A percentile compares a stretch with the other conserved stretches of the same genome.
These are phyloP conservation scores for Rhorus exstirpatorius DNA, from an alignment of 2,888 invertebrate genomes.

Conservation along the genomic window DNA sequence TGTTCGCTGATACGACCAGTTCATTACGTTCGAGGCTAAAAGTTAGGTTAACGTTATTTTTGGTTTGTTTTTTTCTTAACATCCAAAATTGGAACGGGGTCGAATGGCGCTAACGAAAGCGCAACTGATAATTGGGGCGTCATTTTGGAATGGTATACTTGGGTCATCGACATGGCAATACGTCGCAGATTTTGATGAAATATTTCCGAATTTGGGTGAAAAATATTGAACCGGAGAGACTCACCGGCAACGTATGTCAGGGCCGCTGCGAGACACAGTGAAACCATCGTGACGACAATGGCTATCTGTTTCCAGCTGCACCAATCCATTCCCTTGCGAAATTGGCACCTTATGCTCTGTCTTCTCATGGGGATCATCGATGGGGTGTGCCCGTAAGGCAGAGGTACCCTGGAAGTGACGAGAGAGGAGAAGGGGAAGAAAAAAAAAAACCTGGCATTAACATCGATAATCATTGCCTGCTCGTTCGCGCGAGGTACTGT, in stretches of 20 bases:
- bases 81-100: not conserved
- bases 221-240: no score
- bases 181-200: no score
- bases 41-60: slow-evolving; percentile 79
- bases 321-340: slow-evolving; percentile 94
- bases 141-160: no score
- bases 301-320: slow-evolving; percentile 98
- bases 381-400: slow-evolving; percentile 84
- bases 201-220: no score
- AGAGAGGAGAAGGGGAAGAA: not conserved
- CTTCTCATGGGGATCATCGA: slow-evolving; percentile 85
- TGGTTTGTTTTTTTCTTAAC: slow-evolving; percentile 15
- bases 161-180: no score
- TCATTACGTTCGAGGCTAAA: slow-evolving; percentile 93
- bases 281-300: slow-evolving; percentile 94
- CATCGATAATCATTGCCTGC: not conserved
- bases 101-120: no score
- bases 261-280: slow-evolving; percentile 93
- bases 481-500: no score
- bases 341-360: slow-evolving; percentile 92
- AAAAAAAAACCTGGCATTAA: not conserved
- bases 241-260: slow-evolving; percentile 96
- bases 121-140: no score
- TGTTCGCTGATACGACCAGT: slow-evolving; percentile 94
- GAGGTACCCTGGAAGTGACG: slow-evolving; percentile 79